Conservation (phyloP, 2,113 vertebrate genomes). For the Calonectris borealis region DNA sequence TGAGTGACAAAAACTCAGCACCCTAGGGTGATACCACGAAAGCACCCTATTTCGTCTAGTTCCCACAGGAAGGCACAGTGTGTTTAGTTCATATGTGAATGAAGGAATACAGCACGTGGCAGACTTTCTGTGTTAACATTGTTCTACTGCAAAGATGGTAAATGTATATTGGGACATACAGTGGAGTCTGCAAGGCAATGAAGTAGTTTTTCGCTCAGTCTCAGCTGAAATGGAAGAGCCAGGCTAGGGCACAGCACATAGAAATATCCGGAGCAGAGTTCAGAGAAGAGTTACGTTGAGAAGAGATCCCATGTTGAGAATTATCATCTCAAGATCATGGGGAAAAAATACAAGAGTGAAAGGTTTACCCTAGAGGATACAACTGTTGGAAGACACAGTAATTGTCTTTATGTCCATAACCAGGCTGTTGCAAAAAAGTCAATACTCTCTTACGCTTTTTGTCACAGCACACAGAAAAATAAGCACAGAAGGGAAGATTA, state of each 20-base stretch:
- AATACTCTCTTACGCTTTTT: not conserved
- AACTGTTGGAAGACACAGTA: not conserved
- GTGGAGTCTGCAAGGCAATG: not conserved
- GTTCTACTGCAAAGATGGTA: not conserved
- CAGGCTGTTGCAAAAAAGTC: not conserved
- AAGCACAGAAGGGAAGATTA: not conserved
- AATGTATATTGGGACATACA: not conserved
- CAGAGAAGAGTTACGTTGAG: not conserved
- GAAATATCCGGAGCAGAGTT: not conserved
- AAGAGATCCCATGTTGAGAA: not conserved
- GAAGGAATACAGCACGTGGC: not conserved
- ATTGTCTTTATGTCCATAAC: not conserved
- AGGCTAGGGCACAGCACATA: not conserved
- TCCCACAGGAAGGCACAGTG: accelerated
- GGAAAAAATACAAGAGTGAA: not conserved
- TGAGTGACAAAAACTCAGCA: not conserved
- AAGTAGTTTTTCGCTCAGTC: not conserved
- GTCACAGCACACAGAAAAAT: not conserved
- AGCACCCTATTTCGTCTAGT: not conserved
- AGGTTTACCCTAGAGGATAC: not conserved
- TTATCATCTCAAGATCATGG: not conserved
- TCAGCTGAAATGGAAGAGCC: not conserved
- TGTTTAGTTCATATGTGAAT: not conserved
- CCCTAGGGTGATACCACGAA: not conserved
- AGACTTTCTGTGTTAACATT: not conserved